These are phyloP conservation scores for Chelonoidis abingdonii DNA, from an alignment of 2,113 vertebrate genomes.

Conservation along the genomic window DNA sequence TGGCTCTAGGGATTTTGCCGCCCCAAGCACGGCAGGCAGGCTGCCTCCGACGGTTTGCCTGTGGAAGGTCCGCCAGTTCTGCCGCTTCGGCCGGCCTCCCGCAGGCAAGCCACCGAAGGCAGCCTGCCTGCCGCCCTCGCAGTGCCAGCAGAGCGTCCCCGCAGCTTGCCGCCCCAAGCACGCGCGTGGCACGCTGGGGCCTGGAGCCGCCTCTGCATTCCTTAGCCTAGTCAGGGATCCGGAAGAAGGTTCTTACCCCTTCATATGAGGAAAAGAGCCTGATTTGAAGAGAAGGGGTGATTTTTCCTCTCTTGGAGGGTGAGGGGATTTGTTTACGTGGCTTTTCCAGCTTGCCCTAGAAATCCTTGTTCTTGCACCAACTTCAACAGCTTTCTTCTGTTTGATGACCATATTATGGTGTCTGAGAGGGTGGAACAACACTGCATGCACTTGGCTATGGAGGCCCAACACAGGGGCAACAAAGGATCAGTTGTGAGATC, in stretches of 20 bases:
- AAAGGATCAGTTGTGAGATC: background rate
- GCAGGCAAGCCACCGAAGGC: no score
- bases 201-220: background rate
- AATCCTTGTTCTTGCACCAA: background rate
- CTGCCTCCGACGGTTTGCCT: no score
- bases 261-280: background rate
- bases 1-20: no score
- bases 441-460: background rate
- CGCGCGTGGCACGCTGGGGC: no score
- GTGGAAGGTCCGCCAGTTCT: no score
- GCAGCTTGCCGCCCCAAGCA: no score
- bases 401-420: background rate
- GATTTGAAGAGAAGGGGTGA: background rate
- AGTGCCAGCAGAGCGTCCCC: no score
- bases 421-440: background rate
- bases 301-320: accelerated
- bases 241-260: background rate
- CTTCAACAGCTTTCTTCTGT: background rate
- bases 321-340: background rate
- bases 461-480: background rate
- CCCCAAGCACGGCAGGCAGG: no score
- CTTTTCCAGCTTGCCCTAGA: background rate
- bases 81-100: no score
- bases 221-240: background rate
- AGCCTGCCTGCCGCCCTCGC: no score